These are phyloP conservation scores for Ramphastos sulfuratus DNA, from an alignment of 2,113 vertebrate species.

Conservation along the genomic window DNA sequence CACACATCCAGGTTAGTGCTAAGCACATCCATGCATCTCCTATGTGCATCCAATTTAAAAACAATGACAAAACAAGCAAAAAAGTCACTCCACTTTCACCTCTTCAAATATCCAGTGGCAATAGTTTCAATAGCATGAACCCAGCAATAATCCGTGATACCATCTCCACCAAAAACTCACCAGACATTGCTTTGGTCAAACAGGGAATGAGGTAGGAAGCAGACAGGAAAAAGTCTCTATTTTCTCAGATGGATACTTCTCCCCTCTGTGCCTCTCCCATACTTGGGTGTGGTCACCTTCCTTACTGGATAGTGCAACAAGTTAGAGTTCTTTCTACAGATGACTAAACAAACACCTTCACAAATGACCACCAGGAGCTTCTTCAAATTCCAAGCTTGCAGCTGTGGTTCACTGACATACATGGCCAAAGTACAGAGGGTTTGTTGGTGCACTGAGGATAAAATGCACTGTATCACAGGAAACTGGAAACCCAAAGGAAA, in stretches of 20 bases:
- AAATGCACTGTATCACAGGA: neutral
- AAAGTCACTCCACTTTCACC: neutral
- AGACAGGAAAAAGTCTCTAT: neutral
- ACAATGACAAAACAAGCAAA: neutral
- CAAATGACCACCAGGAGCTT: neutral
- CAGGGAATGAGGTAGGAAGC: neutral
- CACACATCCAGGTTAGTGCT: neutral
- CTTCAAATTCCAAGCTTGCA: neutral
- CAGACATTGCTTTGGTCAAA: neutral
- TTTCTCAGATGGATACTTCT: neutral
- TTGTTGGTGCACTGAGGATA: neutral
- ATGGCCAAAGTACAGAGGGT: neutral
- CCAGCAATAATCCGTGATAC: neutral
- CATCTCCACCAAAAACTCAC: neutral
- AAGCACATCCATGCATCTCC: neutral
- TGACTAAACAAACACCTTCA: neutral
- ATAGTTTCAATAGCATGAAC: neutral
- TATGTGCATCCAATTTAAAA: neutral
- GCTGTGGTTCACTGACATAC: neutral
- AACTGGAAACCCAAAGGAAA: neutral
- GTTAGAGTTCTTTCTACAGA: neutral
- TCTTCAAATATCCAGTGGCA: conserved; percentile 7
- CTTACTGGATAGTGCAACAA: neutral
- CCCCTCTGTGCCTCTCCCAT: neutral
- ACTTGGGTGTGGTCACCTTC: neutral